Evolutionary conservation across 1,140 invertebrate genomes (phyloP).

Genomic region (Piezodorus guildinii): DNA sequence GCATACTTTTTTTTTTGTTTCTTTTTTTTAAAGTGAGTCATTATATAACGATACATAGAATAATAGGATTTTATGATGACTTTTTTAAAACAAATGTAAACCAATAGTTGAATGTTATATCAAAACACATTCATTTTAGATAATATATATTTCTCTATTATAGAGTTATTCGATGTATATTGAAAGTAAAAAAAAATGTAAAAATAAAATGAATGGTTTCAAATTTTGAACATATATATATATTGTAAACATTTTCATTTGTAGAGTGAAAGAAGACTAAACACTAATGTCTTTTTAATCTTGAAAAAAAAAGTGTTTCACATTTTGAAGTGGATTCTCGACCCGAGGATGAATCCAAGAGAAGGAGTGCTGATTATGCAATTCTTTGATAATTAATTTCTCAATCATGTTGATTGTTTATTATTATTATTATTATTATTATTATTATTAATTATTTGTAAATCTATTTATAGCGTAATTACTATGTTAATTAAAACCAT

Average conservation of each 20-base stretch:
- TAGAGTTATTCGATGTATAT: constrained; percentile 5
- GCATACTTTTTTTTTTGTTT: constrained; percentile 9
- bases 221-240: constrained; percentile 11
- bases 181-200: background rate
- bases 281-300: constrained; percentile 4
- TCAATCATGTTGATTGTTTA: constrained; percentile 15
- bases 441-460: constrained; percentile 9
- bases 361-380: background rate
- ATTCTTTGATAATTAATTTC: constrained; percentile 9
- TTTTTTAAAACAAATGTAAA: constrained; percentile 14
- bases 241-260: constrained; percentile 6
- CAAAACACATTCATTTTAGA: constrained; percentile 14
- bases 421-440: too few relatives aligned
- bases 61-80: constrained; percentile 1
- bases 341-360: background rate
- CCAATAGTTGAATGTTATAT: constrained; percentile 14
- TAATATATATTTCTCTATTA: constrained; percentile 7
- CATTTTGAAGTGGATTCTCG: background rate
- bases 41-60: background rate
- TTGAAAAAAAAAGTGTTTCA: constrained; percentile 7
- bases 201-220: constrained; percentile 7
- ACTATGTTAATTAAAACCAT: constrained; percentile 4
- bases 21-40: background rate
- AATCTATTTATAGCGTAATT: constrained; percentile 12
- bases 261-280: constrained; percentile 7